A percentile compares a stretch with the other conserved stretches of the same genome.
Evolutionary conservation across 1,140 invertebrate species (phyloP).

Genomic region (Tenebrio molitor): DNA sequence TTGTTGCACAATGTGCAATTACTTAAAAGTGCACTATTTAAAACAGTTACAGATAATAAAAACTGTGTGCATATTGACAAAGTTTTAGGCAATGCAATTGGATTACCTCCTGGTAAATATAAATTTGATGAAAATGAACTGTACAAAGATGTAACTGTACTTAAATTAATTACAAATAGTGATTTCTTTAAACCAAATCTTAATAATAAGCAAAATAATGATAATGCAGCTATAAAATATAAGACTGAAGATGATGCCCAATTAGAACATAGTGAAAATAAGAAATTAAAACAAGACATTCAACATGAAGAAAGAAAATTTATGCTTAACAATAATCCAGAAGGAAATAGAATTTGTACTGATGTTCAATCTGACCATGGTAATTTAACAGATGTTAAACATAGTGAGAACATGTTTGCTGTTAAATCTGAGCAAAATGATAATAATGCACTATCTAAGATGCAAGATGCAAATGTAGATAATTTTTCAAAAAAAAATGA

Average conservation of each 20-base stretch:
- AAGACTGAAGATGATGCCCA: neutral
- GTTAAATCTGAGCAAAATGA: too few relatives aligned
- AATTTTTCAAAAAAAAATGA: slow-evolving; percentile 39
- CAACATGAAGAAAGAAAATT: neutral
- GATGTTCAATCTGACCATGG: too few relatives aligned
- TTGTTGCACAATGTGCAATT: slow-evolving; percentile 59
- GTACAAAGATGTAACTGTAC: slow-evolving; percentile 59
- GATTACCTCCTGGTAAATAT: slow-evolving; percentile 59
- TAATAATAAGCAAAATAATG: slow-evolving; percentile 16
- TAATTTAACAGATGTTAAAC: too few relatives aligned
- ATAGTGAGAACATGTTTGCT: too few relatives aligned
- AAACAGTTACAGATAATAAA: slow-evolving; percentile 54
- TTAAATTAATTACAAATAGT: slow-evolving; percentile 54
- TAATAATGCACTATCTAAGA: too few relatives aligned
- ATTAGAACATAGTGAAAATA: neutral
- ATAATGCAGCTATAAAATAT: neutral
- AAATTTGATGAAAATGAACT: slow-evolving; percentile 62
- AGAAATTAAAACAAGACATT: neutral
- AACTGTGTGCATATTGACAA: slow-evolving; percentile 57
- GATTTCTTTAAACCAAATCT: slow-evolving; percentile 56
- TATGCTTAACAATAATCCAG: neutral
- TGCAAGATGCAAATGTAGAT: neutral
- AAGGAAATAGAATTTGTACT: neutral
- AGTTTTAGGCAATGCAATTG: slow-evolving; percentile 57
- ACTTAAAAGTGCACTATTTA: slow-evolving; percentile 61